These are phyloP conservation scores for Heliothis virescens DNA, from an alignment of 1,140 invertebrate genomes.

Conservation along the genomic window DNA sequence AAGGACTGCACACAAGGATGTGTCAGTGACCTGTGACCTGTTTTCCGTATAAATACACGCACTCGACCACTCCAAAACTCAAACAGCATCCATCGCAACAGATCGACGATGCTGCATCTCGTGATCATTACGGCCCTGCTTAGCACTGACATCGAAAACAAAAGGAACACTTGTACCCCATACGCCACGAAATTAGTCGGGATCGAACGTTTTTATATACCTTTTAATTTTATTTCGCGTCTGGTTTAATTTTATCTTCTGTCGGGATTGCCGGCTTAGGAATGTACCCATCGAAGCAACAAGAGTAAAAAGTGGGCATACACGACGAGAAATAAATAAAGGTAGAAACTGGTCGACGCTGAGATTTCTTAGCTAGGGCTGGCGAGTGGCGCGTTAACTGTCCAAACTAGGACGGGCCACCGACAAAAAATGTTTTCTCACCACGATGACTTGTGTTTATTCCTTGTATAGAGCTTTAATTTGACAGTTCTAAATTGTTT, in stretches of 20 bases:
- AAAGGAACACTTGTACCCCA: conserved; percentile 77
- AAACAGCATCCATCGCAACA: neutral
- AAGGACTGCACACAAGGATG: conserved; percentile 34
- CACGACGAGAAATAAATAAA: conserved; percentile 84
- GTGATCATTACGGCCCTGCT: conserved; percentile 65
- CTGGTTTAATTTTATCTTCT: conserved; percentile 86
- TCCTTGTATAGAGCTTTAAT: conserved; percentile 50
- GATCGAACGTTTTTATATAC: conserved; percentile 83
- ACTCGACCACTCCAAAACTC: conserved; percentile 13
- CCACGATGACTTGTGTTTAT: conserved; percentile 54
- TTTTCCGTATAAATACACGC: conserved; percentile 25
- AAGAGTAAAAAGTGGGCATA: conserved; percentile 80
- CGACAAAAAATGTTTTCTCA: conserved; percentile 58
- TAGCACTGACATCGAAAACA: conserved; percentile 60
- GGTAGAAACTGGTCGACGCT: conserved; percentile 77
- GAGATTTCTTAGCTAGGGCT: conserved; percentile 76
- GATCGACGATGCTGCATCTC: conserved; percentile 65
- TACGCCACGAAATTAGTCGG: conserved; percentile 85
- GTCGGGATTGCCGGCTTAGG: conserved; percentile 85
- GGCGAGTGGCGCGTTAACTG: conserved; percentile 47
- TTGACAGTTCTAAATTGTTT: conserved; percentile 49
- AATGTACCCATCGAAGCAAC: conserved; percentile 82
- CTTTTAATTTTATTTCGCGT: conserved; percentile 86
- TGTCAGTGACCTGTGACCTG: conserved; percentile 43
- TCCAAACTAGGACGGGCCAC: conserved; percentile 40